Percentiles rank a stretch among this genome's conserved stretches.
phyloP scores from a whole-genome alignment of 2,113 vertebrate species.

The Coracopsis vasa region DNA sequence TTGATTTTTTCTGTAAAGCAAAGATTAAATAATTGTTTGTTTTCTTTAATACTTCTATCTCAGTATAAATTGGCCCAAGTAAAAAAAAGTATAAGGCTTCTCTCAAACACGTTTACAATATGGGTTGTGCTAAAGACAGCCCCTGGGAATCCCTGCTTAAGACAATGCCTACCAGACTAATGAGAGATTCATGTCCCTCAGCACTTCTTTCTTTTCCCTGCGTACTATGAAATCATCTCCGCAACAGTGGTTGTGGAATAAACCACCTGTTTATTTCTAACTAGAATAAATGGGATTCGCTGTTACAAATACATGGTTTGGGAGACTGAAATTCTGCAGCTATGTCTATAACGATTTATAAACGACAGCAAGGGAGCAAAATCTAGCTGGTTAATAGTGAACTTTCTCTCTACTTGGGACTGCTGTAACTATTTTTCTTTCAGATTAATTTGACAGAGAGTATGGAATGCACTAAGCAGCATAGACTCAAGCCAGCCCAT shows the following conservation, averaged over 20 bases:
- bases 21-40: background rate
- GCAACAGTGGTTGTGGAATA: background rate
- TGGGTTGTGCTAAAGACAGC: background rate
- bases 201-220: background rate
- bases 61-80: background rate
- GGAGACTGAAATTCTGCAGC: background rate
- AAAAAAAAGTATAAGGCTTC: background rate
- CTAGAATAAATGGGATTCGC: background rate
- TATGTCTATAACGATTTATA: background rate
- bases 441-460: background rate
- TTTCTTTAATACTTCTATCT: background rate
- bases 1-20: background rate
- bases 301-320: background rate
- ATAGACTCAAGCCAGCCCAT: background rate
- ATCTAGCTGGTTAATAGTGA: background rate
- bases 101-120: background rate
- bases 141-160: background rate
- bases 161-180: background rate
- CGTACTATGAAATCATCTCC: background rate
- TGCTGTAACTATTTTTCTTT: background rate
- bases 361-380: background rate
- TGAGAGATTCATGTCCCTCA: background rate
- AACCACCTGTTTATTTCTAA: too few species aligned
- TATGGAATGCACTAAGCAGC: background rate
- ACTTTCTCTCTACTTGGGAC: background rate